Base-by-base conservation (phyloP, 1,140 invertebrate species). In the Heliothis subflexa region DNA sequence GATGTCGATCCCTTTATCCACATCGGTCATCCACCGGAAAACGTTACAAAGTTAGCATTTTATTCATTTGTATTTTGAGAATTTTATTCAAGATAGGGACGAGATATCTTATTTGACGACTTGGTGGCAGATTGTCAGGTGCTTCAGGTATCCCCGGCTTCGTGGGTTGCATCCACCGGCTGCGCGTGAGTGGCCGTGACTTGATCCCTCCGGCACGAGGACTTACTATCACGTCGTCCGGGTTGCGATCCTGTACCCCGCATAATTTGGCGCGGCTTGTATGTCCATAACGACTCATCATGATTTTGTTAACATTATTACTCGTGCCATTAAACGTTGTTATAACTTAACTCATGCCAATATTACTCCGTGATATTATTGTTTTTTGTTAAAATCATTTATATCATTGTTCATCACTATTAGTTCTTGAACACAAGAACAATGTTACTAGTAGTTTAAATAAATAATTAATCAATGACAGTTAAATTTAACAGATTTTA, bases 131-230 rank as follows among this genome's bases (percentile, higher is more conserved):
- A 83, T 89, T 91, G 79, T 87, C 88, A 0, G 87, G 86, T 11
- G 84, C 85, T 28, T 80, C 86, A 49, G 45, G 73, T 3, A 76
- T 91, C 13, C 66, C 79, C 12, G 92, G 92, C 14, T 94, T 94
- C 81, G 89, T 94, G 33, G 93, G 93, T 45, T 94, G 93, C 75
- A 85, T 94, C n/a, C 91, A 94, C 61, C 85, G 91, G 3, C 80
- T 94, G 64, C 88, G 91, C 21, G 88, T 94, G 47, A 93, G 89
- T 74, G 93, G 91, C 0, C 86, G 88, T 49, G 93, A 94, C 81
- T 79, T 94, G 64, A 93, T 94, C 40, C 93, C 93, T 28, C 91
- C 93, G 0, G 81, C 90, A 0, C 81, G 87, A 14, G 93, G 89
- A 0, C 76, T 92, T 25, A 78, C 81, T 10, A 74, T 93, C 64